phyloP scores from a whole-genome alignment of 1,140 invertebrate species.

The Drosophila pallidifrons region DNA sequence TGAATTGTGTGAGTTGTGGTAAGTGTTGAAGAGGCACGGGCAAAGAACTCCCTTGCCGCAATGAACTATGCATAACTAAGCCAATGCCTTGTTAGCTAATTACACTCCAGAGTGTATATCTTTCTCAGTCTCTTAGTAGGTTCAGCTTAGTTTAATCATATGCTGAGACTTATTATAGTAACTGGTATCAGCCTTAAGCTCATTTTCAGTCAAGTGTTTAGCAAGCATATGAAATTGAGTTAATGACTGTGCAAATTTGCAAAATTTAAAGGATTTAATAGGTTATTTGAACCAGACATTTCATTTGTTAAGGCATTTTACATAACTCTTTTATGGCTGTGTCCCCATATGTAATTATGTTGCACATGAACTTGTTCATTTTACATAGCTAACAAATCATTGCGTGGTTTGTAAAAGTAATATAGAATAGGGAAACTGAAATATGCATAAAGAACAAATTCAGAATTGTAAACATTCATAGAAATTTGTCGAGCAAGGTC shows the following conservation, averaged over 20 bases:
- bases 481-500: too few species aligned
- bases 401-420: too few species aligned
- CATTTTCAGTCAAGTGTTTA: background rate
- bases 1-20: slow-evolving; percentile 57
- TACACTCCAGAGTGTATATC: background rate
- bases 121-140: background rate
- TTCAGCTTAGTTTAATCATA: too few species aligned
- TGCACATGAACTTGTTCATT: too few species aligned
- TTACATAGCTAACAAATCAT: too few species aligned
- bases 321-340: too few species aligned
- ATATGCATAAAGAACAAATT: too few species aligned
- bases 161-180: background rate
- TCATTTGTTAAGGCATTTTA: too few species aligned
- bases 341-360: too few species aligned
- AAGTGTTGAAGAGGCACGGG: slow-evolving; percentile 21
- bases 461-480: too few species aligned
- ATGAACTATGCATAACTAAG: slow-evolving; percentile 32
- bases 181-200: background rate
- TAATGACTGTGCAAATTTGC: slow-evolving; percentile 12
- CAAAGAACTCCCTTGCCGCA: background rate
- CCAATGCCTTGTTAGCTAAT: slow-evolving; percentile 26
- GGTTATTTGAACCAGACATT: too few species aligned
- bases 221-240: background rate
- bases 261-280: background rate
- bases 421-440: too few species aligned